Evolutionary conservation across 2,888 invertebrate genomes (phyloP), one percentile per base, ranked within the genome.

Genomic region (Hydrotaea cyrtoneurina): DNA sequence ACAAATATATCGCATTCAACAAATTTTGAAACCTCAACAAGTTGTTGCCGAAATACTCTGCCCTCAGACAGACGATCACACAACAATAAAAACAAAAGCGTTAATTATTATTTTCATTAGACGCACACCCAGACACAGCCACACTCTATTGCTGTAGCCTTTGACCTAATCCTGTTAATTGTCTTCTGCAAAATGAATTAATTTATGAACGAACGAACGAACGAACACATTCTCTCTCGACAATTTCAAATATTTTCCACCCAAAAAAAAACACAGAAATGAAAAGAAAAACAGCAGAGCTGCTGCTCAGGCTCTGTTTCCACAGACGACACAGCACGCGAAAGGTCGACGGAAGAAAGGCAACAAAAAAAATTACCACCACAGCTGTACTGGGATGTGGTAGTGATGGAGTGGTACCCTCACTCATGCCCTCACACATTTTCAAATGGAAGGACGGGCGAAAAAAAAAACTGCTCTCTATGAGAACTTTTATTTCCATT

Each of bases 91-190:
- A 46, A 69, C 69, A 69, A 69, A 31, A 46, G 43, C 43, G 69
- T 69, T 69, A 69, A 69, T 69, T 69, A 46, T 43, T 69, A 46
- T 21, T 59, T 59, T 59, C 74, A 74, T 59, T 74, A 74, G 11
- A 39, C 74, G 26, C 57, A 46, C 59, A 59, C 57, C 39, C 15
- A 31, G 10, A 72, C 55, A 66, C 10, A 15, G 39, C 4, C 39
- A 66, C 3, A 31, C 23, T 46, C 7, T 13, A 23, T n/a, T 69
- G 43, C 46, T 72, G 72, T 72, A 31, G 50, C 72, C 55, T 79
- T 77, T 85, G 85, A 85, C 85, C 85, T 85, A 85, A 85, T 85
- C 79, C 77, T 79, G 82, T 80, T 85, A 85, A 85, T 85, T 85
- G 85, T 85, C 69, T 79, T 73, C 66, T 59, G 77, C 23, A 77